A percentile compares a stretch with the other conserved stretches of the same genome.
Conservation (phyloP, 1,140 invertebrate genomes). For the Harpegnathos saltator region DNA sequence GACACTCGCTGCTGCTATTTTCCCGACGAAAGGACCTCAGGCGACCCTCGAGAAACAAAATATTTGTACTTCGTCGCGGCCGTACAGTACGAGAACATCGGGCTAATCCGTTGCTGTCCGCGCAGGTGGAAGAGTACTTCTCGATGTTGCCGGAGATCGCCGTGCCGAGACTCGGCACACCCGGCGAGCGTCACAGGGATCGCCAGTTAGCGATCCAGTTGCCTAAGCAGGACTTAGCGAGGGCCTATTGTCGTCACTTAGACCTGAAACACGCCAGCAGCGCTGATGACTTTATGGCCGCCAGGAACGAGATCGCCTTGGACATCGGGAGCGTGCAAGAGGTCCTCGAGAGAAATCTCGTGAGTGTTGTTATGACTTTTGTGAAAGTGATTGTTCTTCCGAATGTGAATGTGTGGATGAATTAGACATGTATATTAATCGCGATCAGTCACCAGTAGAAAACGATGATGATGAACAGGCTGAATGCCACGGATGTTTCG, state of each 20-base stretch:
- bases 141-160: conserved; percentile 91
- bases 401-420: too few species aligned
- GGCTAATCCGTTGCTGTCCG: background rate
- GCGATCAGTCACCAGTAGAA: too few species aligned
- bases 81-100: background rate
- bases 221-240: conserved; percentile 97
- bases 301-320: conserved; percentile 96
- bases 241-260: conserved; percentile 95
- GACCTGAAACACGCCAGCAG: conserved; percentile 91
- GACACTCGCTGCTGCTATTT: background rate
- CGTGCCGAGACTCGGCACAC: conserved; percentile 91
- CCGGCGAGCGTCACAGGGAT: conserved; percentile 92
- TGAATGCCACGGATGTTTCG: too few species aligned
- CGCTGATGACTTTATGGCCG: conserved; percentile 95
- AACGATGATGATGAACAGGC: too few species aligned
- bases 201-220: conserved; percentile 95
- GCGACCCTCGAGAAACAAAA: background rate
- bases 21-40: background rate
- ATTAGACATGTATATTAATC: too few species aligned
- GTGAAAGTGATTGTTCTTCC: too few species aligned
- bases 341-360: conserved; percentile 83
- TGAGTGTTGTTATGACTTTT: conserved; percentile 77
- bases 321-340: conserved; percentile 94
- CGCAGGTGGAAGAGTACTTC: conserved; percentile 89
- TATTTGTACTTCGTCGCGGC: background rate